Percentiles rank a stretch among this genome's conserved stretches.
Conservation (phyloP, 1,140 invertebrate species). For the Drosophila equinoxialis region DNA sequence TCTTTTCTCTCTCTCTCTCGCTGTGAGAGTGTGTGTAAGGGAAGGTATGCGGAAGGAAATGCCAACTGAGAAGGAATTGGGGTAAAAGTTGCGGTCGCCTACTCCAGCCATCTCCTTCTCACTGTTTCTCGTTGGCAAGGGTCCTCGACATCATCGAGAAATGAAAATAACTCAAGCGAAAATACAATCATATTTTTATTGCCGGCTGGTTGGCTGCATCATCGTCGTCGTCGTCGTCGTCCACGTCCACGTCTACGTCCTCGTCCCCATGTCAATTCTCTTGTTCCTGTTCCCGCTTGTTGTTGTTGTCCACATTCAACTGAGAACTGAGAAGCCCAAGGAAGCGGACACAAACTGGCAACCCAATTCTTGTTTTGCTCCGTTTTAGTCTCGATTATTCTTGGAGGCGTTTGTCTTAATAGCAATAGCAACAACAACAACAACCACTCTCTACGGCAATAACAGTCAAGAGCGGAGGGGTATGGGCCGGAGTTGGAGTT, state of each 20-base stretch:
- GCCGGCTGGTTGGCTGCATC: constrained; percentile 77
- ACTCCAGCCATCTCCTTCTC: neutral
- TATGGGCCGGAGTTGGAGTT: constrained; percentile 29
- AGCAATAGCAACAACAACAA: constrained; percentile 54
- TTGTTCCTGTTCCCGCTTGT: neutral
- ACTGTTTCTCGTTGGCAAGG: constrained; percentile 21
- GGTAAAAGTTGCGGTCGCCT: constrained; percentile 53
- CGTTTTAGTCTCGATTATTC: constrained; percentile 76
- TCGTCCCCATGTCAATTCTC: too few species aligned
- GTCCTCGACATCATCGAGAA: constrained; percentile 78
- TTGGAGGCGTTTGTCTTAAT: constrained; percentile 80
- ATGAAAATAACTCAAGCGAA: constrained; percentile 81
- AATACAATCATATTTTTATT: constrained; percentile 82
- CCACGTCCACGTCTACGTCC: constrained; percentile 23
- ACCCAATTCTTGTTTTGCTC: constrained; percentile 69
- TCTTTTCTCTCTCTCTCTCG: too few species aligned
- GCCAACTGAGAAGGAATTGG: constrained; percentile 33
- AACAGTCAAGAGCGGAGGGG: constrained; percentile 44
- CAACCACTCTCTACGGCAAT: constrained; percentile 48
- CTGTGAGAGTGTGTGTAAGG: constrained; percentile 16
- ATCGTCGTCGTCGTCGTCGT: constrained; percentile 6
- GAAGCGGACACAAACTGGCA: constrained; percentile 43
- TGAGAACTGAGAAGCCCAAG: constrained; percentile 28
- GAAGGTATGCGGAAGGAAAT: constrained; percentile 40
- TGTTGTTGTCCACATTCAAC: constrained; percentile 1